phyloP scores from a whole-genome alignment of 2,888 invertebrate species.

The Tenodera sinensis region DNA sequence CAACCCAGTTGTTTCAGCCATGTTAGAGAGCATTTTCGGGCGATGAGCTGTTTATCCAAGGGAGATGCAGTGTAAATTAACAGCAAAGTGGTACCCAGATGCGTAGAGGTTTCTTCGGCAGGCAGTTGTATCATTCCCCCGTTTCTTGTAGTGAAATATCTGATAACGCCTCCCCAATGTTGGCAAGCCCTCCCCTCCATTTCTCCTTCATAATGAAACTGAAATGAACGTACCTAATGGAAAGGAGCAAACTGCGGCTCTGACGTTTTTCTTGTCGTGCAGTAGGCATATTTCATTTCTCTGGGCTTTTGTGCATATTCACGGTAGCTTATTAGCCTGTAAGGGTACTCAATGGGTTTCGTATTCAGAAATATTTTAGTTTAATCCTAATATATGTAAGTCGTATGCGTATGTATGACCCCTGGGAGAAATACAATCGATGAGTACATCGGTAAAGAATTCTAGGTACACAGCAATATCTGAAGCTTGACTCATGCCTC shows the following conservation, averaged over 20 bases:
- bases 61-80: neutral
- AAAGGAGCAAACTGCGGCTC: neutral
- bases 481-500: no score
- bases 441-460: no score
- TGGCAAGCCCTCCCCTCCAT: neutral
- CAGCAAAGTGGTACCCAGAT: neutral
- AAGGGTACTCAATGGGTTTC: no score
- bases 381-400: no score
- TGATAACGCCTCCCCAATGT: neutral
- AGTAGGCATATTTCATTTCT: neutral
- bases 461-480: no score
- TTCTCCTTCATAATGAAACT: neutral
- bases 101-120: neutral
- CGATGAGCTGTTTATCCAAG: neutral
- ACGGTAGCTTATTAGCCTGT: no score
- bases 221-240: neutral
- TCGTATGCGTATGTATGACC: no score
- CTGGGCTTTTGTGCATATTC: neutral
- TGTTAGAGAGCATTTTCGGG: no score
- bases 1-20: no score
- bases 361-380: no score
- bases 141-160: neutral
- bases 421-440: no score
- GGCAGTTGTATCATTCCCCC: neutral
- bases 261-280: neutral